Evolutionary conservation across 35 echinoderm and acorn worm species (phyloP).

Genomic region (Ptychodera flava): DNA sequence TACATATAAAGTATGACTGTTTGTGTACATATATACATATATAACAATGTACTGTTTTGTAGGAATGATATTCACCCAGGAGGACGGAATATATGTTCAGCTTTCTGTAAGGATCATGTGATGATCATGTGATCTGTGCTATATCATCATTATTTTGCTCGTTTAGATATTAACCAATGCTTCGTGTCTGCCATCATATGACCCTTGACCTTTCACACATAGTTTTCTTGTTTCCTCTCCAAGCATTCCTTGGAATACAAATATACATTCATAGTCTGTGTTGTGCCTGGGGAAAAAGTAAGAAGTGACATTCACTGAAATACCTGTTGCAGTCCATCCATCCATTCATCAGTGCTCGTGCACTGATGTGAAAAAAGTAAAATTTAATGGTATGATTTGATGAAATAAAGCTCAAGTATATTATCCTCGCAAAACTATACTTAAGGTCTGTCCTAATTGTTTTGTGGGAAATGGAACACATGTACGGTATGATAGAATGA

Average conservation of each 20-base stretch:
- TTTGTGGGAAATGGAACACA: background rate
- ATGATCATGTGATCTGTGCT: background rate
- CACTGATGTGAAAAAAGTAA: background rate
- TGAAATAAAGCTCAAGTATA: background rate
- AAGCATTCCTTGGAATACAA: conserved; percentile 77
- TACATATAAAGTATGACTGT: too few species aligned
- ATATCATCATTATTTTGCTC: too few species aligned
- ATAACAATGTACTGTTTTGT: too few species aligned
- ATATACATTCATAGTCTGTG: conserved; percentile 59
- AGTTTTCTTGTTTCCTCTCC: conserved; percentile 70
- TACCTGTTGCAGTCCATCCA: background rate
- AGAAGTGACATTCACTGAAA: background rate
- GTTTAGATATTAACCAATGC: conserved; percentile 59
- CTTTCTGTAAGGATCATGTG: background rate
- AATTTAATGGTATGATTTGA: background rate
- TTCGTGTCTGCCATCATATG: conserved; percentile 95
- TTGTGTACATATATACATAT: too few species aligned
- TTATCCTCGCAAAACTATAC: background rate
- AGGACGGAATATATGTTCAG: too few species aligned
- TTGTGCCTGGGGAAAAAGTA: conserved; percentile 56
- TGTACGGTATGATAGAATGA: too few species aligned
- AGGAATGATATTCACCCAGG: too few species aligned
- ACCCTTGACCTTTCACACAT: conserved; percentile 87
- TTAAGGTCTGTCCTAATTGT: background rate
- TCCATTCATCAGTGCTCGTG: background rate